A percentile compares a stretch with the other conserved stretches of the same genome.
These are phyloP conservation scores for Crotalus tigris DNA, from an alignment of 2,113 vertebrate genomes.

Conservation along the genomic window DNA sequence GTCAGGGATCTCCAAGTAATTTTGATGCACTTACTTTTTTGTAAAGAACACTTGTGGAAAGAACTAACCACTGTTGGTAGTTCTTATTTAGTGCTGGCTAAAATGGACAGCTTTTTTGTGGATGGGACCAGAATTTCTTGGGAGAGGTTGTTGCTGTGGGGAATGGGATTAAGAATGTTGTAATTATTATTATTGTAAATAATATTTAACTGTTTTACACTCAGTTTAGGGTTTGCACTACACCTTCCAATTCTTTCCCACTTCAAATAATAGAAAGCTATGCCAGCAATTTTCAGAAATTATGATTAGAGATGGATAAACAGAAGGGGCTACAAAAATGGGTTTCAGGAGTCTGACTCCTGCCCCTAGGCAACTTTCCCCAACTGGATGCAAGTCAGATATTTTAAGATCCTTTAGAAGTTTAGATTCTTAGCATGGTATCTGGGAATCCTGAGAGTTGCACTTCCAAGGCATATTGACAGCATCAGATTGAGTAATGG, in stretches of 20 bases:
- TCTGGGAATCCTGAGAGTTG: not conserved
- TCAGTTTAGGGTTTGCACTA: not conserved
- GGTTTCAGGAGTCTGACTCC: not conserved
- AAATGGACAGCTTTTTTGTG: not conserved
- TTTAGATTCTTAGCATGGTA: not conserved
- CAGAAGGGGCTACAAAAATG: not conserved
- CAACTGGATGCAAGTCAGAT: not conserved
- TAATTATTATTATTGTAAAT: not conserved
- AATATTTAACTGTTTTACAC: not conserved
- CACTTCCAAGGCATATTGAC: not conserved
- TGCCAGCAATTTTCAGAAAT: not conserved
- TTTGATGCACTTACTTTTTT: not conserved
- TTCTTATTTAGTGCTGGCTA: not conserved
- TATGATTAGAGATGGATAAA: not conserved
- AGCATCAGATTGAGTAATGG: not conserved
- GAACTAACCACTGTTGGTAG: not conserved
- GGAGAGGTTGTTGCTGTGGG: not conserved
- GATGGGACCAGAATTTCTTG: not conserved
- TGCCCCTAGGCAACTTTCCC: not conserved
- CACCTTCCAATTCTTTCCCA: not conserved
- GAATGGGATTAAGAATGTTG: not conserved
- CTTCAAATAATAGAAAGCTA: not conserved
- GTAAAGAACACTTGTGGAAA: not conserved
- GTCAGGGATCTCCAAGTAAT: not conserved
- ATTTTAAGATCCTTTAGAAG: not conserved